Evolutionary conservation across 1,140 invertebrate genomes (phyloP).

Genomic region (Luehdorfia chinensis): DNA sequence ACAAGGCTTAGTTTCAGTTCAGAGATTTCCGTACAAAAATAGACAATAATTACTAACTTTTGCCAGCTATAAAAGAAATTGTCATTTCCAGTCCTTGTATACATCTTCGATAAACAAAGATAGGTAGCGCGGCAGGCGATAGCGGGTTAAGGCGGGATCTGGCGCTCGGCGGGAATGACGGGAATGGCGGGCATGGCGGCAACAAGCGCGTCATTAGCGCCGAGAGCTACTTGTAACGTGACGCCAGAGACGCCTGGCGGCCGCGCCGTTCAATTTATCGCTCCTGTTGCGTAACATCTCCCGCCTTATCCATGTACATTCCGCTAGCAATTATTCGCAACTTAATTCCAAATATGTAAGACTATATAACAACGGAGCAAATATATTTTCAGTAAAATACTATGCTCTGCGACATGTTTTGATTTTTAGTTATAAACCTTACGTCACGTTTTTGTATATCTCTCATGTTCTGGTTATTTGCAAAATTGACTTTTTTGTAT

Average conservation of each 20-base stretch:
- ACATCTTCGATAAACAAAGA: neutral
- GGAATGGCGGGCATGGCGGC: slow-evolving; percentile 20
- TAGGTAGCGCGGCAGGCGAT: slow-evolving; percentile 6
- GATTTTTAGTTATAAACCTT: no score
- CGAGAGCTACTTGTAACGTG: slow-evolving; percentile 29
- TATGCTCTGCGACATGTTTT: neutral
- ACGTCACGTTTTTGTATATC: no score
- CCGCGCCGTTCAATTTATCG: slow-evolving; percentile 1
- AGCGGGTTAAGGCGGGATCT: slow-evolving; percentile 13
- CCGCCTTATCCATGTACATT: slow-evolving; percentile 9
- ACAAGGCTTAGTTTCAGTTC: no score
- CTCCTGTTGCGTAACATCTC: slow-evolving; percentile 1
- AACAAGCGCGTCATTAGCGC: slow-evolving; percentile 41
- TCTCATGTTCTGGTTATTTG: no score
- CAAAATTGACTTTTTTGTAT: no score
- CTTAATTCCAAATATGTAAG: no score
- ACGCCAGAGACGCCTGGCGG: slow-evolving; percentile 24
- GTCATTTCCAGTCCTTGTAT: neutral
- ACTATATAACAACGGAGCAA: no score
- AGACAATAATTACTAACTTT: no score
- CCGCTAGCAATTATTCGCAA: slow-evolving; percentile 13
- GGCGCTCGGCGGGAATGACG: slow-evolving; percentile 9
- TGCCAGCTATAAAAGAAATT: no score
- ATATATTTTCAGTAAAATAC: no score
- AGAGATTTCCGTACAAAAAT: no score